Base-by-base conservation (phyloP, 2,888 invertebrate species). In the Ophraella communa region DNA sequence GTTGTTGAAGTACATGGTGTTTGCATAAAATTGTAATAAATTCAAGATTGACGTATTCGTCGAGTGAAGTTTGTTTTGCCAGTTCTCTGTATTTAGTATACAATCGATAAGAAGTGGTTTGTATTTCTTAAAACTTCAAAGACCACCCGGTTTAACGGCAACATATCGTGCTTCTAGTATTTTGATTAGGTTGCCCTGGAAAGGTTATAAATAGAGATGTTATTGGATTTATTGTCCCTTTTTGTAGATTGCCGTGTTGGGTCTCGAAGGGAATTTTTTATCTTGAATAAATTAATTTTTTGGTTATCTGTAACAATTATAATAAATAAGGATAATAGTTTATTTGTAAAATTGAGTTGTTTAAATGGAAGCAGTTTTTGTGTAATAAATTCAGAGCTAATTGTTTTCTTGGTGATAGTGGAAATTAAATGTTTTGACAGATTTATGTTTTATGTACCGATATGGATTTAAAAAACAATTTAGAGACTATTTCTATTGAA, bases 161-260 rank as follows among this genome's bases (percentile, higher is more conserved):
- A 45, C 56, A 58, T 53, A 58, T 45, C 27, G 58, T 57, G 60
- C 55, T 60, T 49, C 55, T 65, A 61, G 55, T 66, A 62, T 66
- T 66, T 59, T 66, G 66, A 65, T 65, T 65, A 56, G 60, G 62
- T 58, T 62, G 66, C 66, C 62, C 62, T 58, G 54, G 55, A 51
- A 66, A 51, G 66, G 49, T 52, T 65, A 59, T 62, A 61, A 61
- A 62, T 66, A 66, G 62, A 66, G 49, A 45, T 45, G 45, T 45
- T 45, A 45, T 45, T 45, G 45, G 45, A 45, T 45, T 45, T 45
- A 45, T 45, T 45, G 45, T 45, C 45, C 21, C 45, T 45, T 39
- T 39, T 21, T 45, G n/a, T 20, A 45, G 45, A 45, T 45, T 45
- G 45, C 45, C 45, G 45, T 45, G 21, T 21, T 45, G 21, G 21